phyloP scores from a whole-genome alignment of 2,888 invertebrate species.

The Aleiodes leptofemur region DNA sequence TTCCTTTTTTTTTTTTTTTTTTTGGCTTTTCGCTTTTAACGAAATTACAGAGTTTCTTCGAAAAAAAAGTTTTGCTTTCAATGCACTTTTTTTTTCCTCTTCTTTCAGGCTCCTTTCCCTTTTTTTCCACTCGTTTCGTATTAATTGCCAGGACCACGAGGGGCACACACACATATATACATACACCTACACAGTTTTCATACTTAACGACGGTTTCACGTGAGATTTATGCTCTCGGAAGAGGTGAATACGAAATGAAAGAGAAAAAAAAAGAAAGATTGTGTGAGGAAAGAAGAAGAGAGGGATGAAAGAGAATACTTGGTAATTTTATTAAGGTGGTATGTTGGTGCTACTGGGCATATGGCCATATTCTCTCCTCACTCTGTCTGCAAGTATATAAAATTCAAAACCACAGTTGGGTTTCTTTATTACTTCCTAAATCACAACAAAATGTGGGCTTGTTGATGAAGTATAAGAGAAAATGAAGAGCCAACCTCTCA shows the following conservation, averaged over 20 bases:
- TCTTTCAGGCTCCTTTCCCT: conserved; percentile 14
- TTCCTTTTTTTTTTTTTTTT: conserved; percentile 10
- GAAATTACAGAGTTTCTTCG: conserved; percentile 15
- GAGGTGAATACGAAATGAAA: conserved; percentile 16
- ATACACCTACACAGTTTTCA: conserved; percentile 45
- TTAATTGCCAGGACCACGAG: conserved; percentile 18
- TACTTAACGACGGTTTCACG: conserved; percentile 49
- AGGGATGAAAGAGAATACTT: not conserved
- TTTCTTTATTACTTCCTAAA: conserved; percentile 31
- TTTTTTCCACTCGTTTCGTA: conserved; percentile 18
- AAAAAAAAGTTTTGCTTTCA: conserved; percentile 32
- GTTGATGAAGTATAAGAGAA: conserved; percentile 14
- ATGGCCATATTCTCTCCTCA: conserved; percentile 9
- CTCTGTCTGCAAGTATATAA: conserved; percentile 20
- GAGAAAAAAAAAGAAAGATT: not conserved
- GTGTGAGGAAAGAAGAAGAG: not conserved
- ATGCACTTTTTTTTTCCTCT: not conserved
- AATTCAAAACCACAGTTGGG: conserved; percentile 30
- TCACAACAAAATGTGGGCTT: not conserved
- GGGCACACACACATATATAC: no score
- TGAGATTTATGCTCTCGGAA: conserved; percentile 47
- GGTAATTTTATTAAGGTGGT: conserved; percentile 23
- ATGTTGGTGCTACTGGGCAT: conserved; percentile 40
- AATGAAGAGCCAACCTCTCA: not conserved
- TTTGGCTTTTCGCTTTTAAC: not conserved